Base-by-base conservation (phyloP, 2,113 vertebrate species). In the Saimiri boliviensis region DNA sequence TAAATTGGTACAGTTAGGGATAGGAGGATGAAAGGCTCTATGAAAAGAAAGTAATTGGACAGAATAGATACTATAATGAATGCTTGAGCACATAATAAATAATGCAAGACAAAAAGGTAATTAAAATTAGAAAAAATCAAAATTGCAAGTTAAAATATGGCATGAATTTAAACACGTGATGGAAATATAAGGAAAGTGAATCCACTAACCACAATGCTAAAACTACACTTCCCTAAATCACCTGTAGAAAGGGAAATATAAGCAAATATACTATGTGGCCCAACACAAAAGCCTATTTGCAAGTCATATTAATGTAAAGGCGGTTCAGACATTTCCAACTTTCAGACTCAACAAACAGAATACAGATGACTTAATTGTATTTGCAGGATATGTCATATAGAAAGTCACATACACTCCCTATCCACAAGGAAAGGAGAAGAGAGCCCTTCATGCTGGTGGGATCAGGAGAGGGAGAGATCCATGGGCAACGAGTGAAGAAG, bases 141-240 rank as follows among this genome's bases (percentile, higher is more conserved):
- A 95, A 88, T 30, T 87, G 19, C 73, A 95, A 94, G 83, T 16
- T 58, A 94, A 88, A 91, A 91, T 70, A 88, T n/a, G 45, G n/a
- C 20, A 94, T 76, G 21, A 49, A 49, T 81, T 94, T 71, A 93
- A 91, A 91, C 25, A 87, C 70, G 21, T 16, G 42, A 47, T 30
- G 19, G 37, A 93, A 47, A 63, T 40, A 5, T 37, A 82, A 91
- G 68, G 84, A 94, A 90, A 95, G 20, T 60, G 17, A 95, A 70
- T 81, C n/a, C n/a, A 88, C 81, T 87, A 81, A 92, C 35, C 8
- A 76, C 63, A 91, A 56, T 19, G 63, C n/a, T 81, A 91, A 96
- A 76, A 56, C 52, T 52, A 86, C 4, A 86, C 45, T 89, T 89
- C 30, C 77, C 16, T 86, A 45, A 82, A 12, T 66, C 49, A 92